These are phyloP conservation scores for Lutraria lutraria DNA, from an alignment of 2,888 invertebrate species.

Conservation along the genomic window DNA sequence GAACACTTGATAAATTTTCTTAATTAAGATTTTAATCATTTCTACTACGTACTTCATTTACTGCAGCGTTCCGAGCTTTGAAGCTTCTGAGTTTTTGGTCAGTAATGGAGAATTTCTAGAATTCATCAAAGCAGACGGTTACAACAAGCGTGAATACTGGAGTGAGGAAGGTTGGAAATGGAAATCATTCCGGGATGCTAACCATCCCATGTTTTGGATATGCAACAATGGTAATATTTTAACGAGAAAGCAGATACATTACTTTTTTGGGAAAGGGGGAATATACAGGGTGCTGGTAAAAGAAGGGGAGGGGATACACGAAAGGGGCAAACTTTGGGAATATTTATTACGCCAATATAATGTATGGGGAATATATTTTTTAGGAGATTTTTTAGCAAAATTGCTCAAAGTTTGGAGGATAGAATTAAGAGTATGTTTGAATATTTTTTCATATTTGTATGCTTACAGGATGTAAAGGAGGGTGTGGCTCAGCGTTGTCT, in stretches of 20 bases:
- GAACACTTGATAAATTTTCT: too few species aligned
- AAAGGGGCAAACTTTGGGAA: too few species aligned
- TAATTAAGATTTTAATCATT: too few species aligned
- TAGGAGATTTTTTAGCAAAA: too few species aligned
- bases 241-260: neutral
- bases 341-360: too few species aligned
- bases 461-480: slow-evolving; percentile 82
- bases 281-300: too few species aligned
- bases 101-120: slow-evolving; percentile 84
- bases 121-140: slow-evolving; percentile 84
- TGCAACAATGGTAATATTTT: slow-evolving; percentile 79
- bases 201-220: slow-evolving; percentile 85
- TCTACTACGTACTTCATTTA: neutral
- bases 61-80: slow-evolving; percentile 83
- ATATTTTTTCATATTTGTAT: too few species aligned
- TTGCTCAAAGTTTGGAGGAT: too few species aligned
- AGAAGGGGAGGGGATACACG: too few species aligned
- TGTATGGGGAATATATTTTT: too few species aligned
- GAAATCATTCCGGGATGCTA: slow-evolving; percentile 80
- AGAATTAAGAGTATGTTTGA: too few species aligned
- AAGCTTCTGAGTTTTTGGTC: slow-evolving; percentile 82
- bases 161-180: slow-evolving; percentile 85
- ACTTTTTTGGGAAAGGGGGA: too few species aligned
- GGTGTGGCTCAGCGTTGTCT: slow-evolving; percentile 82
- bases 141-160: slow-evolving; percentile 81